Percentiles rank a stretch among this genome's conserved stretches.
These are phyloP conservation scores for Stenurella melanura DNA, from an alignment of 2,888 invertebrate species.

Conservation along the genomic window DNA sequence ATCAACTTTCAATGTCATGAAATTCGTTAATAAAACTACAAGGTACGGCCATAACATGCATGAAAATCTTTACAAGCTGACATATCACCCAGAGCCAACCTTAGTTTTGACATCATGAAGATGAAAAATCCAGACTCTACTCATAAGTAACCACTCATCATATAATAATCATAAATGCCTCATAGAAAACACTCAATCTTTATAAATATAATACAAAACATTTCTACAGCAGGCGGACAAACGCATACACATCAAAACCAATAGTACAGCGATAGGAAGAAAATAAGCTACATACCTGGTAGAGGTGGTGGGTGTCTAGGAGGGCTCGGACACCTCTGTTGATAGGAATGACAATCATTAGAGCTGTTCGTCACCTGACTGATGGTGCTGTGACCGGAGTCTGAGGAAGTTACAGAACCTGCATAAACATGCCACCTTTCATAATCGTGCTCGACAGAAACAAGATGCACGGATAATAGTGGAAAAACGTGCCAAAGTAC, in stretches of 20 bases:
- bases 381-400: slow-evolving; percentile 90
- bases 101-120: too few species aligned
- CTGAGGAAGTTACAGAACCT: slow-evolving; percentile 94
- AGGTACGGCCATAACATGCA: too few species aligned
- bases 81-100: too few species aligned
- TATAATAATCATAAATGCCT: not conserved
- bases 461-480: slow-evolving; percentile 43
- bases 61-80: too few species aligned
- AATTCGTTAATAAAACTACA: too few species aligned
- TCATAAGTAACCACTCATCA: not conserved
- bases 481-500: slow-evolving; percentile 33
- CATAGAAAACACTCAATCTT: not conserved
- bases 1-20: too few species aligned
- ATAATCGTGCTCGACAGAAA: slow-evolving; percentile 48
- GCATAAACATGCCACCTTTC: slow-evolving; percentile 66
- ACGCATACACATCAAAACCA: slow-evolving; percentile 19
- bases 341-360: slow-evolving; percentile 71
- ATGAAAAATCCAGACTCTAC: too few species aligned
- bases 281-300: slow-evolving; percentile 66
- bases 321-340: slow-evolving; percentile 70
- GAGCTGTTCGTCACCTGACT: slow-evolving; percentile 77
- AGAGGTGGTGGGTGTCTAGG: slow-evolving; percentile 69
- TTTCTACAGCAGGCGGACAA: slow-evolving; percentile 27
- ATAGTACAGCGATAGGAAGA: slow-evolving; percentile 13
- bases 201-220: not conserved